Percentiles rank a stretch among this genome's conserved stretches.
These are phyloP conservation scores for Sinocyclocheilus anophthalmus DNA, from an alignment of 2,113 vertebrate species.

Conservation along the genomic window DNA sequence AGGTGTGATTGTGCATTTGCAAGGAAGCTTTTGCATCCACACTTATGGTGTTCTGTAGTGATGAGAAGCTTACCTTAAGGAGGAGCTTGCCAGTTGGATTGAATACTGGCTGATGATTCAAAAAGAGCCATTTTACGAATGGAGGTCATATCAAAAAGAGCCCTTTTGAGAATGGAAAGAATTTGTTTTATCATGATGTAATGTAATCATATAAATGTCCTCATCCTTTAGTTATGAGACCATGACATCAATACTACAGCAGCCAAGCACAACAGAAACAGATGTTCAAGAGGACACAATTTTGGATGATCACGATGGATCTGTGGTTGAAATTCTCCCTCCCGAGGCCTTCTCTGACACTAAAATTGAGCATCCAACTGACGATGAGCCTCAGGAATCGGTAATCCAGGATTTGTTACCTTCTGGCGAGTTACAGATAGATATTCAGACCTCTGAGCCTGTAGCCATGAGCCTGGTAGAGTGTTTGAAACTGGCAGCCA, in stretches of 20 bases:
- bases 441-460: neutral
- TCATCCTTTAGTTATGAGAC: constrained; percentile 63
- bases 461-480: constrained; percentile 55
- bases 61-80: constrained; percentile 1
- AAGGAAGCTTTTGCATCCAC: constrained; percentile 8
- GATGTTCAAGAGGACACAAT: constrained; percentile 22
- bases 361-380: constrained; percentile 1
- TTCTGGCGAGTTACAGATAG: neutral
- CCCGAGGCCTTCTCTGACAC: constrained; percentile 48
- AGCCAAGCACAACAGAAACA: constrained; percentile 32
- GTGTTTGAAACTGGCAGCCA: constrained; percentile 58
- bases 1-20: neutral
- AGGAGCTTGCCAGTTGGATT: neutral
- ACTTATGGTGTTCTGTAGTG: neutral
- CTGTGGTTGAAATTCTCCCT: constrained; percentile 46
- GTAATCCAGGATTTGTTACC: neutral
- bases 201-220: constrained; percentile 43
- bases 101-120: neutral
- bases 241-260: constrained; percentile 58
- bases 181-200: constrained; percentile 9
- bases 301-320: constrained; percentile 10
- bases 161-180: neutral
- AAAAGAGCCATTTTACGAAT: neutral
- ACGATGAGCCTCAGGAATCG: neutral
- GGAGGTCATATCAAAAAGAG: neutral